Evolutionary conservation across 1,140 invertebrate species (phyloP).

Genomic region (Popillia japonica): DNA sequence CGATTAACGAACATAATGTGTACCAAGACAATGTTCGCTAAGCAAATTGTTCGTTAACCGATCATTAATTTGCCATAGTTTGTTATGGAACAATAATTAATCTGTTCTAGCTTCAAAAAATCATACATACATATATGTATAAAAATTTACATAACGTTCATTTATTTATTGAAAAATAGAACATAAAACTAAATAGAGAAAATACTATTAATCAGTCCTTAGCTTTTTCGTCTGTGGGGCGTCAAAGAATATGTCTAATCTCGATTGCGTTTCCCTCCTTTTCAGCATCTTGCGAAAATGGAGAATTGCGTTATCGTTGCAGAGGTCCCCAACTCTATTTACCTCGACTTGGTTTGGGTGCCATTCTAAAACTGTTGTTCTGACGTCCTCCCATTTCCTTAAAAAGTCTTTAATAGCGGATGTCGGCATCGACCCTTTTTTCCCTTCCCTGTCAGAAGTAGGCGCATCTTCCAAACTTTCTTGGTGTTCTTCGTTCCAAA

Average conservation of each 20-base stretch:
- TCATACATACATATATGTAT: not conserved
- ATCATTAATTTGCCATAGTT: too few relatives aligned
- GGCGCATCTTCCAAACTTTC: too few relatives aligned
- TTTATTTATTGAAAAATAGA: not conserved
- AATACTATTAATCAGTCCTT: not conserved
- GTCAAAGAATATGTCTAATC: not conserved
- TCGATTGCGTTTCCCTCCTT: not conserved
- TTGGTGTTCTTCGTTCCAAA: too few relatives aligned
- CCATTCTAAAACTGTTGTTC: not conserved
- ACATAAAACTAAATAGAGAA: not conserved
- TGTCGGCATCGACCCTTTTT: not conserved
- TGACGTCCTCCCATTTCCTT: constrained; percentile 36
- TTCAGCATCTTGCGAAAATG: constrained; percentile 6
- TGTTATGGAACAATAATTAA: too few relatives aligned
- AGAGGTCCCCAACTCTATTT: not conserved
- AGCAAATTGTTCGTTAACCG: too few relatives aligned
- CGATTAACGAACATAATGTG: too few relatives aligned
- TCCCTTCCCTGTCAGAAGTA: constrained; percentile 19
- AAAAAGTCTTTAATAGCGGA: constrained; percentile 33
- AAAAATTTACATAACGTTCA: not conserved
- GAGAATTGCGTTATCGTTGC: not conserved
- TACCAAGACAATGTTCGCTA: too few relatives aligned
- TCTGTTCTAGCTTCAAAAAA: constrained; percentile 3
- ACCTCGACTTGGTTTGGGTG: not conserved
- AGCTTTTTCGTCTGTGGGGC: not conserved